phyloP scores from a whole-genome alignment of 2,888 invertebrate species.

The Morpho helenor region DNA sequence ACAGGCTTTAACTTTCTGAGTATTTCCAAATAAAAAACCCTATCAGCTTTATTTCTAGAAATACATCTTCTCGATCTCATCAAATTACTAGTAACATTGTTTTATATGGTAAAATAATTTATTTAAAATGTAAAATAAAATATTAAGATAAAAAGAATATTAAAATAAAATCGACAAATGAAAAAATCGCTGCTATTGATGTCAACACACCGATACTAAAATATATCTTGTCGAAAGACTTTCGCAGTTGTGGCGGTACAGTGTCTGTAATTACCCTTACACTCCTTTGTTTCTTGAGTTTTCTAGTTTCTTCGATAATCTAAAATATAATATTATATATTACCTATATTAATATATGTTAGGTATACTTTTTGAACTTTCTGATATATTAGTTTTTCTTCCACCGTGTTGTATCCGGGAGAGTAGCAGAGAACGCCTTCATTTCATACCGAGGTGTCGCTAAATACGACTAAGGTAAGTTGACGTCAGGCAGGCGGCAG shows the following conservation, averaged over 20 bases:
- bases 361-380: too few species aligned
- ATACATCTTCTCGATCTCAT: too few species aligned
- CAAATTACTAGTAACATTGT: background rate
- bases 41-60: too few species aligned
- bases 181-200: constrained; percentile 33
- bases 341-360: too few species aligned
- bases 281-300: constrained; percentile 21
- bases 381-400: too few species aligned
- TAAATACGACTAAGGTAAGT: too few species aligned
- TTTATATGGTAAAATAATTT: background rate
- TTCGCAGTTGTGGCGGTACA: background rate
- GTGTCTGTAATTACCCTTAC: constrained; percentile 5
- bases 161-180: constrained; percentile 35
- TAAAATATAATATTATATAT: constrained; percentile 22
- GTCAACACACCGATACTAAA: constrained; percentile 38
- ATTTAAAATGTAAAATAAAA: background rate
- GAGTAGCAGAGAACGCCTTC: too few species aligned
- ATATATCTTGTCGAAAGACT: constrained; percentile 35
- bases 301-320: constrained; percentile 30
- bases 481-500: too few species aligned
- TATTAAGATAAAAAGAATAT: background rate
- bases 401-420: too few species aligned
- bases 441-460: too few species aligned
- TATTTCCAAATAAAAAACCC: too few species aligned
- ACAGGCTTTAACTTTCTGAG: too few species aligned